Evolutionary conservation across 2,113 vertebrate species (phyloP).

Genomic region (Dasyurus viverrinus): DNA sequence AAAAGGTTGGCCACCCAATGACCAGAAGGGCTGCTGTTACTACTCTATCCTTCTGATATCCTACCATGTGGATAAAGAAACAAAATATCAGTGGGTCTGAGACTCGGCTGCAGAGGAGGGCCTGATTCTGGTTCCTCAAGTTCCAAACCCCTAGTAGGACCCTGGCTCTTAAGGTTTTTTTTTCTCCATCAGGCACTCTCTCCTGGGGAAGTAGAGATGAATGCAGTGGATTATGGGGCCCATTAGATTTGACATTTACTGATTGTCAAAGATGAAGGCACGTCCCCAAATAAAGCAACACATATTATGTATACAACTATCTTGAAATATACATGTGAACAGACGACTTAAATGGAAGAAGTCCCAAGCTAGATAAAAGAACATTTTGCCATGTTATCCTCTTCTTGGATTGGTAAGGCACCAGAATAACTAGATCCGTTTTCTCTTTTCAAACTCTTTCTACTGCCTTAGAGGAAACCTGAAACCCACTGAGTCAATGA

Average conservation of each 20-base stretch:
- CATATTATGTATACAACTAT: not conserved
- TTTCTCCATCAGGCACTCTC: slow-evolving; percentile 47
- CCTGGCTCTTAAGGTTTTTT: not conserved
- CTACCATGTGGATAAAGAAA: not conserved
- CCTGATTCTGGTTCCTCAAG: not conserved
- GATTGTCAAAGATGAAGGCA: not conserved
- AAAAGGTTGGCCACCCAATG: not conserved
- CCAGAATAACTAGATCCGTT: slow-evolving; percentile 16
- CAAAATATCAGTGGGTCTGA: not conserved
- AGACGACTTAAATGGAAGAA: not conserved
- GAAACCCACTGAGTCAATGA: not conserved
- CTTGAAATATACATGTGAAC: not conserved
- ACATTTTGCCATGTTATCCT: slow-evolving; percentile 39
- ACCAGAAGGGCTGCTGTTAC: not conserved
- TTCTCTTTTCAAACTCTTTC: slow-evolving; percentile 19
- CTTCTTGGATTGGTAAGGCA: not conserved
- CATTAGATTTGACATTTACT: not conserved
- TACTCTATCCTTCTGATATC: not conserved
- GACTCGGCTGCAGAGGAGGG: not conserved
- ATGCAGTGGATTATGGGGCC: not conserved
- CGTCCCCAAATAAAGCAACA: not conserved
- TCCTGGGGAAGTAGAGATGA: slow-evolving; percentile 22
- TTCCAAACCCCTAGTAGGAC: not conserved
- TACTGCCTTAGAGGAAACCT: slow-evolving; percentile 23
- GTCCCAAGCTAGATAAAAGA: slow-evolving; percentile 35